A percentile compares a stretch with the other conserved stretches of the same genome.
Conservation (phyloP, 2,797 vertebrate species). For the Sebastes goodei region DNA sequence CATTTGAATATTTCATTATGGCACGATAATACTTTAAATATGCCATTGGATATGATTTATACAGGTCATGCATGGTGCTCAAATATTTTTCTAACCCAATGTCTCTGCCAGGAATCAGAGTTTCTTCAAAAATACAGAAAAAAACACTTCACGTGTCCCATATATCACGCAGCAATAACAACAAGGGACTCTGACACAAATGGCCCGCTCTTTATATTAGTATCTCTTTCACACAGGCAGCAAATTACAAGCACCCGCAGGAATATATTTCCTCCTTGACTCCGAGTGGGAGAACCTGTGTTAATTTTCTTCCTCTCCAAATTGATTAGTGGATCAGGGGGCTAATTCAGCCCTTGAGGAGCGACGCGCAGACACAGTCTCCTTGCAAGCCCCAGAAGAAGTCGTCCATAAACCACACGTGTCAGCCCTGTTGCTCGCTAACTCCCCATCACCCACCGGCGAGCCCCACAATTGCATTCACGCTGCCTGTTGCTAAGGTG, state of each 20-base stretch:
- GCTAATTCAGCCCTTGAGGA: conserved; percentile 79
- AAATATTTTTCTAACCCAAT: conserved; percentile 52
- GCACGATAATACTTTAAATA: conserved; percentile 72
- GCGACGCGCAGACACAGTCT: conserved; percentile 64
- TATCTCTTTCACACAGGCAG: conserved; percentile 47
- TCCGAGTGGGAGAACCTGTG: conserved; percentile 62
- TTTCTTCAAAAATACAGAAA: conserved; percentile 11
- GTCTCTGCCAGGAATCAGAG: conserved; percentile 1
- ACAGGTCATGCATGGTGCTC: conserved; percentile 42
- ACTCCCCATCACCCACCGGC: conserved; percentile 49
- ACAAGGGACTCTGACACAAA: conserved; percentile 28
- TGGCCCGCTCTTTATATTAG: conserved; percentile 26
- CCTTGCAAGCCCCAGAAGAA: conserved; percentile 64
- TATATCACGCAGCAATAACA: conserved; percentile 45
- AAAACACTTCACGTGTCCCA: conserved; percentile 2
- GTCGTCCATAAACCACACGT: conserved; percentile 76
- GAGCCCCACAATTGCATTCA: conserved; percentile 43
- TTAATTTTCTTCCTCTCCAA: conserved; percentile 60
- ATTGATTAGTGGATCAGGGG: conserved; percentile 80
- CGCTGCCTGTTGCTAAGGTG: conserved; percentile 58
- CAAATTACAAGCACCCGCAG: conserved; percentile 56
- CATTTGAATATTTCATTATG: conserved; percentile 80
- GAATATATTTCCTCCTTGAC: conserved; percentile 65
- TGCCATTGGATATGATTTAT: conserved; percentile 73
- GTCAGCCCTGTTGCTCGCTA: conserved; percentile 64